Base-by-base conservation (phyloP, 2,888 invertebrate species). In the Unio pictorum region DNA sequence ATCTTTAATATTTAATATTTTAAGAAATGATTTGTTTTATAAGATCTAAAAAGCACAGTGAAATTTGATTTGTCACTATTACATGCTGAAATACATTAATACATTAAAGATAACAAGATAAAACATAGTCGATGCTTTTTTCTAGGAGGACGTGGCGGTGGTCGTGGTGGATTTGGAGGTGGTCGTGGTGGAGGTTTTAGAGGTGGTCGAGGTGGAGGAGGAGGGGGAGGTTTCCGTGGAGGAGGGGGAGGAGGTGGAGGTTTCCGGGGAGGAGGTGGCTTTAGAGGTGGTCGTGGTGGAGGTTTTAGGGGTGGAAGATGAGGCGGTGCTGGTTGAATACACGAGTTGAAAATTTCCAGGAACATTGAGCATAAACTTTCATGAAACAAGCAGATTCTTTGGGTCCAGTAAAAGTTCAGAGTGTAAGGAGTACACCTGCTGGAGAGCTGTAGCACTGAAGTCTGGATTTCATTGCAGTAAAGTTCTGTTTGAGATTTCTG, bases 221-320 rank as follows among this genome's bases (percentile, higher is more conserved):
- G 87, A 56, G 91, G 87, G n/a, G 81, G 87, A 59, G 75, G 83
- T 34, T 81, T 87, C 64, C 81, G 84, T 63, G 72, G 75, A 8
- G 66, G 76, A 11, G 61, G 81, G 57, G 75, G 84, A 17, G 79
- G 87, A 56, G 91, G 87, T n/a, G 81, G 87, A 59, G 75, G 83
- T 30, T 81, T 87, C 65, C 81, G 84, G 62, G 72, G 76, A 15
- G 67, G 76, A 15, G 63, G 81, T 59, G 75, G 81, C 23, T 74
- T 78, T 6, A 55, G 76, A 55, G 74, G 80, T 5, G 66, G 73
- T 0, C 69, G 81, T 18, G 76, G 80, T 18, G 75, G 81, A 15
- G 66, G 84, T 18, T 79, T 87, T 55, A 91, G 87, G 23, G 81
- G 87, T 58, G 75, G 83, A 30, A 81, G 87, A 66, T 81, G 84